Conservation (phyloP, 2,888 invertebrate species). For the Entomobrya multifasciata region DNA sequence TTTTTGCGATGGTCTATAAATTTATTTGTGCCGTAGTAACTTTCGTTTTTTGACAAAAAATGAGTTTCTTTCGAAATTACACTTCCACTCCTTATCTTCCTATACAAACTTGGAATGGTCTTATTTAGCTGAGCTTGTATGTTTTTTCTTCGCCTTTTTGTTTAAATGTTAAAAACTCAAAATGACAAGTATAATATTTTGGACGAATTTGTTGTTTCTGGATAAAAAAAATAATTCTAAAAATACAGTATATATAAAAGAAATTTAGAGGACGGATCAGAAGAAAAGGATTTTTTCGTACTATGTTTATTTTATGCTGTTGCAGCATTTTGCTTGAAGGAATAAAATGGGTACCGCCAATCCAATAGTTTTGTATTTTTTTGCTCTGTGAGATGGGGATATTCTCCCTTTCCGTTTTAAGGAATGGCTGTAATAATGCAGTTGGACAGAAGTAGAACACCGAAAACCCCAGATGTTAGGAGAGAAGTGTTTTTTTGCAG, state of each 20-base stretch:
- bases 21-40: background rate
- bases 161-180: constrained; percentile 16
- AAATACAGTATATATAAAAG: no score
- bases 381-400: no score
- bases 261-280: no score
- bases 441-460: constrained; percentile 58
- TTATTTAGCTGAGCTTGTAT: background rate
- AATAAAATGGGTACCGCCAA: no score
- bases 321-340: no score
- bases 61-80: no score
- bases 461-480: background rate
- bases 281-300: no score
- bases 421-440: constrained; percentile 48
- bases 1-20: constrained; percentile 16
- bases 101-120: background rate
- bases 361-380: no score
- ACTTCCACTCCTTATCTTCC: background rate
- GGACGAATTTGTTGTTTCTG: constrained; percentile 20
- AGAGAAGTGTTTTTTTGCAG: background rate
- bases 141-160: background rate
- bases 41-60: no score
- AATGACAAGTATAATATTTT: constrained; percentile 42
- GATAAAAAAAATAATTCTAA: background rate
- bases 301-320: no score
- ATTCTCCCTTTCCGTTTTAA: constrained; percentile 16